Evolutionary conservation across 2,113 vertebrate species (phyloP).

Genomic region (Corynorhinus townsendii): DNA sequence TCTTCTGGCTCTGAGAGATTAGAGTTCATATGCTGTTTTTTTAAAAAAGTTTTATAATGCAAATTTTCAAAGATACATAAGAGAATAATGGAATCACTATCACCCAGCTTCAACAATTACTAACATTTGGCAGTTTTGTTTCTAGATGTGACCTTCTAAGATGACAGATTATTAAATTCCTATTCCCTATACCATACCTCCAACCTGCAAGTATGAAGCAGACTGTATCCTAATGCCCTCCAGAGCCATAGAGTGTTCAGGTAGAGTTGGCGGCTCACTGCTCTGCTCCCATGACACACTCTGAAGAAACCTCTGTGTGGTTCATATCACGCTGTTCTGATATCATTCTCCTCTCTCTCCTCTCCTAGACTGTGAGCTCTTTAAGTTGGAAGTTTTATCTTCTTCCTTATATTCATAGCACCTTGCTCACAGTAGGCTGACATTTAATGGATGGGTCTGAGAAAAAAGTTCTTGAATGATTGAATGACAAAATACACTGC

Average conservation of each 20-base stretch:
- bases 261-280: neutral
- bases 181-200: neutral
- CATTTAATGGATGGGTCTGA: neutral
- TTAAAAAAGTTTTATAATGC: neutral
- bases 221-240: neutral
- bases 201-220: neutral
- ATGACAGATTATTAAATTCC: neutral
- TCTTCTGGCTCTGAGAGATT: neutral
- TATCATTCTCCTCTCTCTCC: neutral
- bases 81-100: neutral
- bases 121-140: neutral
- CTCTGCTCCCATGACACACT: neutral
- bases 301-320: neutral
- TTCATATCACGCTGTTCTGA: neutral
- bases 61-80: neutral
- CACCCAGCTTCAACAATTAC: neutral
- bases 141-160: neutral
- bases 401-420: neutral
- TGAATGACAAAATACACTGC: neutral
- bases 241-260: neutral
- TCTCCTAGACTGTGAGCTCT: neutral
- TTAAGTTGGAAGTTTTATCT: neutral
- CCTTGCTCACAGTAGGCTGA: neutral
- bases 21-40: neutral
- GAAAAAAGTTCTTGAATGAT: neutral